Conservation (phyloP, 2,113 vertebrate genomes). For the Toxotes chatareus region DNA sequence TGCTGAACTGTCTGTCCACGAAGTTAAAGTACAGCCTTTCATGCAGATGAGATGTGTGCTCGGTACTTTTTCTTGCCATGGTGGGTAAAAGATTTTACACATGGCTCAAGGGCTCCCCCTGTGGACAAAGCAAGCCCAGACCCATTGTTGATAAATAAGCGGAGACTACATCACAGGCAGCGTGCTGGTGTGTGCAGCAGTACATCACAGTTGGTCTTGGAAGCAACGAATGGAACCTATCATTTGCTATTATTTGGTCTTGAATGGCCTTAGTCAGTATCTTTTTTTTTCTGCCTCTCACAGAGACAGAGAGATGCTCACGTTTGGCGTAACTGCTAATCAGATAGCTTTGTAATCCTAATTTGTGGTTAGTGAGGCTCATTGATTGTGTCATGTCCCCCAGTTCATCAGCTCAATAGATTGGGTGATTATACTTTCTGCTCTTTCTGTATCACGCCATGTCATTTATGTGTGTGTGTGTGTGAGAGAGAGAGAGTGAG, state of each 20-base stretch:
- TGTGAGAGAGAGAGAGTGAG: not conserved
- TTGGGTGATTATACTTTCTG: slow-evolving; percentile 50
- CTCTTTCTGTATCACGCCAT: slow-evolving; percentile 36
- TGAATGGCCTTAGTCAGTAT: slow-evolving; percentile 37
- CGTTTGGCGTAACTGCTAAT: slow-evolving; percentile 51
- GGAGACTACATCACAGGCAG: slow-evolving; percentile 14
- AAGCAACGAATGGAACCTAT: slow-evolving; percentile 46
- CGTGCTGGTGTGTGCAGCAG: slow-evolving; percentile 33
- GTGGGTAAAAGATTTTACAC: slow-evolving; percentile 41
- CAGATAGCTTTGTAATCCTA: slow-evolving; percentile 69
- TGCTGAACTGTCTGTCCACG: slow-evolving; percentile 46
- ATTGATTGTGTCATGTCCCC: slow-evolving; percentile 62
- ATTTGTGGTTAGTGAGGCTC: slow-evolving; percentile 64
- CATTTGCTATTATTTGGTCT: slow-evolving; percentile 49
- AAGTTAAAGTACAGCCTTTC: slow-evolving; percentile 40
- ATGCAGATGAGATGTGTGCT: slow-evolving; percentile 48
- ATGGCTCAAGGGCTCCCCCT: slow-evolving; percentile 79
- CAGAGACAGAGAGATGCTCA: slow-evolving; percentile 14
- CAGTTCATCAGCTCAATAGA: slow-evolving; percentile 64
- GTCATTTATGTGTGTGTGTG: slow-evolving; percentile 36
- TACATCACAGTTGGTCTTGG: slow-evolving; percentile 28
- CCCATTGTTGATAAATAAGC: slow-evolving; percentile 27
- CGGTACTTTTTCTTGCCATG: not conserved
- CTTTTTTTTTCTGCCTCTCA: slow-evolving; percentile 37
- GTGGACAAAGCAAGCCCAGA: slow-evolving; percentile 57